phyloP scores from a whole-genome alignment of 2,113 vertebrate genomes.

The Malurus elegans region DNA sequence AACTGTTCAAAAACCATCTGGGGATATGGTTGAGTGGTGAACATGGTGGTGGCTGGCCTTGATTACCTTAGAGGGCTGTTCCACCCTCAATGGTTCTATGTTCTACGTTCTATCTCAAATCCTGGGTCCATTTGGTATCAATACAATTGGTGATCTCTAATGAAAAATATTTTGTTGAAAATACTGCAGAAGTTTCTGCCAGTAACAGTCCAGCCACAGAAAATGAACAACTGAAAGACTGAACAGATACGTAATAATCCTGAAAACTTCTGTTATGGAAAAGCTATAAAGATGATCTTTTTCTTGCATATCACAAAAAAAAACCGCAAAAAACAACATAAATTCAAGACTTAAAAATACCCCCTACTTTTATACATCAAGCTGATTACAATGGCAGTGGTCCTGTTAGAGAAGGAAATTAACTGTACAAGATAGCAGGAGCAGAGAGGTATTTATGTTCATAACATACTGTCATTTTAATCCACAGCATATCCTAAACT shows the following conservation, averaged over 20 bases:
- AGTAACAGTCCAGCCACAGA: neutral
- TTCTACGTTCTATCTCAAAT: neutral
- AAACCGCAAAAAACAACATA: too few relatives aligned
- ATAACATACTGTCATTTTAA: neutral
- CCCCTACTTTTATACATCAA: neutral
- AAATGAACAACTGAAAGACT: neutral
- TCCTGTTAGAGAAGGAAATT: neutral
- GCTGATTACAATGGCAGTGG: neutral
- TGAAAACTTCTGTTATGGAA: neutral
- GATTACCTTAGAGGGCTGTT: neutral
- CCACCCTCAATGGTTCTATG: neutral
- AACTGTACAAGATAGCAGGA: neutral
- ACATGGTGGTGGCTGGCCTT: neutral
- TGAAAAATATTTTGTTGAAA: neutral
- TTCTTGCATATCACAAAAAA: neutral
- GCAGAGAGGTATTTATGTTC: neutral
- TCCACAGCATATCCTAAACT: neutral
- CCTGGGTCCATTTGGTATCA: neutral
- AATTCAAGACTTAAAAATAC: neutral
- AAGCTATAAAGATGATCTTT: neutral
- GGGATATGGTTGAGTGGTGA: neutral
- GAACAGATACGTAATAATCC: neutral
- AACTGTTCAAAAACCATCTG: neutral
- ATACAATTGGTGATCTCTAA: neutral
- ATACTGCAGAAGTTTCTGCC: neutral